phyloP scores from a whole-genome alignment of 2,797 vertebrate genomes.

The Periparus ater region DNA sequence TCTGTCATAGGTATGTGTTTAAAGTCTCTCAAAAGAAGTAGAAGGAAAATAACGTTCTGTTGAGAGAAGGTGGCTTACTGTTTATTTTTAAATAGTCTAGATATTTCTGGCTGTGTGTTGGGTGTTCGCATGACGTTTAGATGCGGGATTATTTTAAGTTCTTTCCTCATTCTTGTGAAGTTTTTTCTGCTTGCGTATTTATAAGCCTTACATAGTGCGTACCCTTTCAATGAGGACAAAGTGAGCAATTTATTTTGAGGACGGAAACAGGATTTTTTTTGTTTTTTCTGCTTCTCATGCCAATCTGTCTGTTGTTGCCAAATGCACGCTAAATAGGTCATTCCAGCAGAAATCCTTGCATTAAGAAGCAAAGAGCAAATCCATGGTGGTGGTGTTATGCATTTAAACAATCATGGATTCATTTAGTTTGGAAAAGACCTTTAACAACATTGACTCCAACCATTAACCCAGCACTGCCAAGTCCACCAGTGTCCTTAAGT shows the following conservation, averaged over 20 bases:
- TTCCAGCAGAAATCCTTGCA: constrained; percentile 23
- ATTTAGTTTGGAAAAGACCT: background rate
- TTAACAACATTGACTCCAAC: background rate
- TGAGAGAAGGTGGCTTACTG: background rate
- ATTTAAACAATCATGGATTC: background rate
- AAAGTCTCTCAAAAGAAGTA: background rate
- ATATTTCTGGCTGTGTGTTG: background rate
- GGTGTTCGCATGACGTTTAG: background rate
- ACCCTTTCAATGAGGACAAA: constrained; percentile 31
- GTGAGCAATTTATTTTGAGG: constrained; percentile 58
- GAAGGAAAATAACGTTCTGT: background rate
- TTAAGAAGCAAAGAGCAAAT: constrained; percentile 18
- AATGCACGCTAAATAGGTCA: background rate
- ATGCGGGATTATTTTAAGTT: constrained; percentile 30
- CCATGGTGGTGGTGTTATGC: background rate
- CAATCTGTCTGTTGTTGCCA: background rate
- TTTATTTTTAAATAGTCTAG: background rate
- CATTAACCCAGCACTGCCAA: background rate
- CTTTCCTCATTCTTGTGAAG: background rate
- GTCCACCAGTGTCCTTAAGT: background rate
- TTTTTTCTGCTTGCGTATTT: background rate
- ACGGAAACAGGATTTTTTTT: constrained; percentile 8
- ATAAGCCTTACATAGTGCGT: background rate
- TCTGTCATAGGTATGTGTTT: background rate
- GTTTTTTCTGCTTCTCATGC: background rate